phyloP scores from a whole-genome alignment of 1,140 invertebrate species.

The Hyles vespertilio region DNA sequence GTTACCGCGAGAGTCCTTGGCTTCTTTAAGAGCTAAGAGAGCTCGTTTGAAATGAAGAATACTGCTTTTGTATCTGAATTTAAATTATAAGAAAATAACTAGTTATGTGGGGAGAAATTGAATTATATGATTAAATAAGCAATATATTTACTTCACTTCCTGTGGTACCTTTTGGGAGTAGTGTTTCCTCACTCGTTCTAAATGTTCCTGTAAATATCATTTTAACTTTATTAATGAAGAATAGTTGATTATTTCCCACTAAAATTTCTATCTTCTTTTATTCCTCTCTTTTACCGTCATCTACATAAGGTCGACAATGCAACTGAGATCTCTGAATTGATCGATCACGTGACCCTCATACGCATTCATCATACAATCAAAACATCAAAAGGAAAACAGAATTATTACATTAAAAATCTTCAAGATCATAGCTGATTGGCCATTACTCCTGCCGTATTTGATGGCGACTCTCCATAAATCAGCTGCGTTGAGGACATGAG shows the following conservation, averaged over 20 bases:
- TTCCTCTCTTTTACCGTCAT: too few relatives aligned
- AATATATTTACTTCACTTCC: slow-evolving; percentile 27
- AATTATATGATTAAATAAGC: slow-evolving; percentile 1
- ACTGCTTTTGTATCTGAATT: slow-evolving; percentile 49
- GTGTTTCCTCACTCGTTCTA: slow-evolving; percentile 49
- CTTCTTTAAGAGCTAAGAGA: slow-evolving; percentile 40
- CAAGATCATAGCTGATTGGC: slow-evolving; percentile 29
- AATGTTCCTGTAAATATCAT: slow-evolving; percentile 39
- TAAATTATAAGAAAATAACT: neutral
- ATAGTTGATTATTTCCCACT: neutral
- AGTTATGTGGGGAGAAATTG: too few relatives aligned
- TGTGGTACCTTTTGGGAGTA: slow-evolving; percentile 30
- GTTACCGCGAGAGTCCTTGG: slow-evolving; percentile 31
- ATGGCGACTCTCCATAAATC: slow-evolving; percentile 41
- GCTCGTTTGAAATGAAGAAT: slow-evolving; percentile 52
- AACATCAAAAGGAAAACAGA: neutral
- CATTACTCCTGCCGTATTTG: slow-evolving; percentile 31
- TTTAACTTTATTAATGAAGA: neutral
- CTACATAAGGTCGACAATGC: too few relatives aligned
- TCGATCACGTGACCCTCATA: too few relatives aligned
- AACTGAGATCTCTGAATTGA: too few relatives aligned
- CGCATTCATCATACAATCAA: too few relatives aligned
- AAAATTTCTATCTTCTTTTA: too few relatives aligned
- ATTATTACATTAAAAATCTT: slow-evolving; percentile 33
- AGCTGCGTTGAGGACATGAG: slow-evolving; percentile 37